phyloP scores from a whole-genome alignment of 2,113 vertebrate genomes.

The Corythoichthys intestinalis region DNA sequence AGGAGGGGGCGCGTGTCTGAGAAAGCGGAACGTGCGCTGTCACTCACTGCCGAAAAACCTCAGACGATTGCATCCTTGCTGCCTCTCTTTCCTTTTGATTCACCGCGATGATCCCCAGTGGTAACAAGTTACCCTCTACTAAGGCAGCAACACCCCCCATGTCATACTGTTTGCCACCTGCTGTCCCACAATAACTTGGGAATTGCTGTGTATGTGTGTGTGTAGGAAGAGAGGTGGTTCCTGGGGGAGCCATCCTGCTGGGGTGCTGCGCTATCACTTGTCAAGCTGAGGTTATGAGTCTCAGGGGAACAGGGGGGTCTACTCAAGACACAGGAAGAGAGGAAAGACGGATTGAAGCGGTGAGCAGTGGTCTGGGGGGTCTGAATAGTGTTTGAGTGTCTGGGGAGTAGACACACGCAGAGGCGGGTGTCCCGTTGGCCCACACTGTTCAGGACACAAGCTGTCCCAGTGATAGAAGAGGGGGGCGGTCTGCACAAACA shows the following conservation, averaged over 20 bases:
- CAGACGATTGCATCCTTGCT: conserved; percentile 35
- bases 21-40: conserved; percentile 34
- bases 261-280: conserved; percentile 70
- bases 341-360: conserved; percentile 34
- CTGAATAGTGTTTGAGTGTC: conserved; percentile 55
- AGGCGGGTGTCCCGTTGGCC: conserved; percentile 49
- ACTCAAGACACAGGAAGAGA: conserved; percentile 20
- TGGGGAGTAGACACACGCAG: conserved; percentile 39
- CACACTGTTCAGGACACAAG: conserved; percentile 65
- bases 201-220: conserved; percentile 51
- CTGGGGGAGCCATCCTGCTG: conserved; percentile 49
- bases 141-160: conserved; percentile 29
- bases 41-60: conserved; percentile 54
- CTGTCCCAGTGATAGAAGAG: conserved; percentile 49
- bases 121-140: conserved; percentile 23
- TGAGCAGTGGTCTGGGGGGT: conserved; percentile 17
- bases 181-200: conserved; percentile 67
- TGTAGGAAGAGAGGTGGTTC: conserved; percentile 36
- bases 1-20: conserved; percentile 48
- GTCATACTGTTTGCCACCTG: conserved; percentile 74
- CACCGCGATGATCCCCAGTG: conserved; percentile 38
- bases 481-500: conserved; percentile 54
- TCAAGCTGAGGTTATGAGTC: conserved; percentile 65
- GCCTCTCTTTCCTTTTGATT: conserved; percentile 30
- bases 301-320: conserved; percentile 39